Percentiles rank a stretch among this genome's conserved stretches.
phyloP scores from a whole-genome alignment of 2,888 invertebrate genomes.

The Melitaea athalia region DNA sequence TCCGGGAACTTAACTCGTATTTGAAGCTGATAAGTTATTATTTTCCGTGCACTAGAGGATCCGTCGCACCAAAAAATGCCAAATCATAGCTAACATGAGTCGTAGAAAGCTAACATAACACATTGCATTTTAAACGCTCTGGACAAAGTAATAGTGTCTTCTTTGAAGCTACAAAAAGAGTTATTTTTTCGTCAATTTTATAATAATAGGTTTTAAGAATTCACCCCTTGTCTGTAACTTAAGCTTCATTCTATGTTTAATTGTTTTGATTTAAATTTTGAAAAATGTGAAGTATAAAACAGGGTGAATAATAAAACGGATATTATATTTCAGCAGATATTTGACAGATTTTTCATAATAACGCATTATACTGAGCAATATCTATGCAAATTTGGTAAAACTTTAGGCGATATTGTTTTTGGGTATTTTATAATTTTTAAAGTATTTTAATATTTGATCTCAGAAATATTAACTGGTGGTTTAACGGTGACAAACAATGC shows the following conservation, averaged over 20 bases:
- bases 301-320: constrained; percentile 50
- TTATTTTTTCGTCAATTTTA: constrained; percentile 48
- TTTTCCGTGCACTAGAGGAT: constrained; percentile 60
- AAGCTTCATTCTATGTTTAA: constrained; percentile 70
- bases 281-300: constrained; percentile 55
- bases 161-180: constrained; percentile 21
- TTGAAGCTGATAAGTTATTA: constrained; percentile 55
- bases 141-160: constrained; percentile 35
- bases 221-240: constrained; percentile 62
- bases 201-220: constrained; percentile 56
- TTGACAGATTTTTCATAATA: constrained; percentile 21
- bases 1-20: constrained; percentile 47
- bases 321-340: constrained; percentile 41
- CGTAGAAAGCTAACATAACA: constrained; percentile 26
- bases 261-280: constrained; percentile 76
- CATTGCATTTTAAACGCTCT: constrained; percentile 49
- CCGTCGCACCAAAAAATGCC: constrained; percentile 58
- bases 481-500: neutral
- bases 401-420: constrained; percentile 3
- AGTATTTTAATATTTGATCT: neutral
- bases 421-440: constrained; percentile 21
- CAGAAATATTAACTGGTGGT: neutral
- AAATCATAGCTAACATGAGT: constrained; percentile 23
- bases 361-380: constrained; percentile 17
- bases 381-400: constrained; percentile 31